A percentile compares a stretch with the other conserved stretches of the same genome.
Conservation (phyloP, 2,113 vertebrate genomes). For the Laterallus jamaicensis region DNA sequence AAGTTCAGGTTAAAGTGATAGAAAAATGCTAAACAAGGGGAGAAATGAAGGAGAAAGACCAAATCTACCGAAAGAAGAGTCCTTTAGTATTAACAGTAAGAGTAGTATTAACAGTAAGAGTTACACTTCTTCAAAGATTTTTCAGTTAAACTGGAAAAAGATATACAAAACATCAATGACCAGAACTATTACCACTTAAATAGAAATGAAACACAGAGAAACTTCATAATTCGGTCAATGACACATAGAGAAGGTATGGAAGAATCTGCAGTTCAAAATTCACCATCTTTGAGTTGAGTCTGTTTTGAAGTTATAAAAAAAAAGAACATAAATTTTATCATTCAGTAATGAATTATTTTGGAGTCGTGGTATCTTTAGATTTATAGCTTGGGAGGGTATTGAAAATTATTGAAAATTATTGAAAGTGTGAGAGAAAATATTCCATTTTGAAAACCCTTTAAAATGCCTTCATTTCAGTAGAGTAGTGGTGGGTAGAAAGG, state of each 20-base stretch:
- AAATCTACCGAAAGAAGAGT: not conserved
- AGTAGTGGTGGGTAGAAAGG: not conserved
- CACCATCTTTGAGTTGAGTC: not conserved
- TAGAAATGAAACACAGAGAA: not conserved
- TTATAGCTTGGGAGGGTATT: not conserved
- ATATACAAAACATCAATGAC: not conserved
- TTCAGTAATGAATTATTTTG: not conserved
- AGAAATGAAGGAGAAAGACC: not conserved
- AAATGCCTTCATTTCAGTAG: constrained; percentile 50
- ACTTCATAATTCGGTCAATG: not conserved
- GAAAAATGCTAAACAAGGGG: not conserved
- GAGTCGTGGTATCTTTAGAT: not conserved
- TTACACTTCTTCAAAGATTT: not conserved
- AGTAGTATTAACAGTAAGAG: not conserved
- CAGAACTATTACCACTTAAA: not conserved
- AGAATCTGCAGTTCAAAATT: not conserved
- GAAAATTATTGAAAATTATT: not conserved
- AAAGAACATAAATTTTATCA: not conserved
- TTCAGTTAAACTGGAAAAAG: not conserved
- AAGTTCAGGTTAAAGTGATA: not conserved
- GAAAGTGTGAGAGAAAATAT: not conserved
- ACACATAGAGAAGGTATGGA: not conserved
- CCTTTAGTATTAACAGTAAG: not conserved
- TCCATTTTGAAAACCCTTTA: not conserved
- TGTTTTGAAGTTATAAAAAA: not conserved